Evolutionary conservation across 2,888 invertebrate species (phyloP), one percentile per base, ranked within the genome.

Genomic region (Trissonchulus sp.): DNA sequence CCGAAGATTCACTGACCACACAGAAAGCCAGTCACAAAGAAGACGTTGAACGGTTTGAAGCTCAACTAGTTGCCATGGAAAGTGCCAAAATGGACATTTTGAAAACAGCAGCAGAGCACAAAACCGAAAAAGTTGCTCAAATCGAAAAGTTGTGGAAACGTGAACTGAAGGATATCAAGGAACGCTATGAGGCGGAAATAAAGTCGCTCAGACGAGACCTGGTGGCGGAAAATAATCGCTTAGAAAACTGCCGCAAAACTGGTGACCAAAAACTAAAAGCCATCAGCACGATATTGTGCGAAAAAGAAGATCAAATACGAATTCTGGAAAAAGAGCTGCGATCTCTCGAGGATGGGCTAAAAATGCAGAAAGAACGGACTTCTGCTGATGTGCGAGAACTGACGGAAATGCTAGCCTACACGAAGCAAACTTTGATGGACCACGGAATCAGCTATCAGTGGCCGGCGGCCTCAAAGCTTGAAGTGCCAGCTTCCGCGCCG

Each of bases 241-340:
- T 69, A 15, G 71, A 69, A 69, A 69, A 69, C 37, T 69, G n/a
- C 34, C 71, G 71, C 8, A n/a, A 69, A n/a, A 35, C 23, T 36
- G 15, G 23, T 23, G 48, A 48, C 8, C 65, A 65, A 15, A 65
- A 65, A 65, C 65, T 65, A 28, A 8, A 28, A 28, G 34, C 65
- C 65, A 65, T 65, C 34, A 18, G 65, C 3, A 28, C 30, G 65
- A 65, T 65, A 8, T 28, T 65, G n/a, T 18, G 15, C 30, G 65
- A 31, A 65, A 65, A 65, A 23, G 48, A 48, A 48, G 48, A 48
- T 48, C 71, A 69, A n/a, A 69, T 69, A 15, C 71, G 71, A 33
- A 69, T 69, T 15, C 71, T 69, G 28, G 71, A 69, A 37, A 34
- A 37, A 15, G 71, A 69, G n/a, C n/a, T 69, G 28, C 71, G 71